Conservation (phyloP, 2,797 vertebrate genomes). For the Amazona ochrocephala region DNA sequence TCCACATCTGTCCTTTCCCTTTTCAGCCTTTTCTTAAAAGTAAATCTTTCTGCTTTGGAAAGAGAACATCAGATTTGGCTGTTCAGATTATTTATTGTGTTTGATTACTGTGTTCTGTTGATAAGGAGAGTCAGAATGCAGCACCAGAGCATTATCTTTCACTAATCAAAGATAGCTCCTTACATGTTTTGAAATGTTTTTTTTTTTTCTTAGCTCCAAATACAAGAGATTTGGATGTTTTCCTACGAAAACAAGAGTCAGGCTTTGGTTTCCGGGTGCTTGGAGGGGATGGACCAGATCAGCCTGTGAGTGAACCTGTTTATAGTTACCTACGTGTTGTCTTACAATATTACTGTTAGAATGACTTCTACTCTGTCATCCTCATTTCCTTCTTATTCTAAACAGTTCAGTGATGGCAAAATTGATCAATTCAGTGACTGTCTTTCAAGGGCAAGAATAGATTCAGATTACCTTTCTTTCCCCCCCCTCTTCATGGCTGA, state of each 20-base stretch:
- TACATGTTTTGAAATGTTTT: not conserved
- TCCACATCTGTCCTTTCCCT: not conserved
- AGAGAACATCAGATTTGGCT: not conserved
- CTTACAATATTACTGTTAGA: not conserved
- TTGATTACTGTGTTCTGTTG: not conserved
- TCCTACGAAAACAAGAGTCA: conserved; percentile 95
- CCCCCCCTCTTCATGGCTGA: not conserved
- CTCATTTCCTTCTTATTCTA: not conserved
- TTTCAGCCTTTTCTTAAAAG: not conserved
- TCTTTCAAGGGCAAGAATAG: not conserved
- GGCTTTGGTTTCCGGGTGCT: conserved; percentile 98
- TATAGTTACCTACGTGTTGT: accelerated
- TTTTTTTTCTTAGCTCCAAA: conserved; percentile 84
- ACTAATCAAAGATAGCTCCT: not conserved
- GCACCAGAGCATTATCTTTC: not conserved
- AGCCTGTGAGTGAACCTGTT: conserved; percentile 85
- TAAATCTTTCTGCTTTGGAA: not conserved
- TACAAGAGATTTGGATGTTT: conserved; percentile 96
- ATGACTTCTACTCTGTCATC: not conserved
- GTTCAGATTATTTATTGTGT: not conserved
- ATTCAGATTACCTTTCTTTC: not conserved
- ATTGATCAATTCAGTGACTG: not conserved
- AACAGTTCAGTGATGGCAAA: not conserved
- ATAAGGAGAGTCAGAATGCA: not conserved
- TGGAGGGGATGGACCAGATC: conserved; percentile 96